Evolutionary conservation across 2,888 invertebrate genomes (phyloP).

Genomic region (Omphaloscelis lunosa): DNA sequence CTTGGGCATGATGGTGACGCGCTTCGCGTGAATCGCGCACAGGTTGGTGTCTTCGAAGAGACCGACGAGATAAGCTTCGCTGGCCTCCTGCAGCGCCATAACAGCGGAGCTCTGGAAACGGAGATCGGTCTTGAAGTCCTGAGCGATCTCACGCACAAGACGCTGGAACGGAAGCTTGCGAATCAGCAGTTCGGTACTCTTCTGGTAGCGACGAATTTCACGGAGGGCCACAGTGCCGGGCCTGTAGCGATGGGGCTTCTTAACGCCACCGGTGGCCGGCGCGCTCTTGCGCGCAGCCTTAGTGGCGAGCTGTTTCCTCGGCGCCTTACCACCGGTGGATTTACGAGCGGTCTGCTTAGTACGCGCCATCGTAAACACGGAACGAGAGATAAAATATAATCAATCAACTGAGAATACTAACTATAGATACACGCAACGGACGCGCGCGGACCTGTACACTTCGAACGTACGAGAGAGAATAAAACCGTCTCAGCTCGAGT

Average conservation of each 20-base stretch:
- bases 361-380: slow-evolving; percentile 25
- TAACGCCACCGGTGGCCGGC: slow-evolving; percentile 96
- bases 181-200: slow-evolving; percentile 96
- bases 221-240: slow-evolving; percentile 97
- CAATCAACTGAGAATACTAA: background rate
- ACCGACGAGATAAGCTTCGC: slow-evolving; percentile 97
- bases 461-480: slow-evolving; percentile 31
- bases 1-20: slow-evolving; percentile 99
- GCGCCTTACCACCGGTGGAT: slow-evolving; percentile 97
- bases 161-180: slow-evolving; percentile 97
- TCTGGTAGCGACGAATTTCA: slow-evolving; percentile 97
- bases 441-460: slow-evolving; percentile 2
- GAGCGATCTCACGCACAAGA: slow-evolving; percentile 97
- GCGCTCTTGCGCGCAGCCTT: slow-evolving; percentile 95
- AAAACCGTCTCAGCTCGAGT: too few relatives aligned
- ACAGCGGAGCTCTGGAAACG: slow-evolving; percentile 91
- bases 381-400: background rate
- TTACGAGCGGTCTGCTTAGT: slow-evolving; percentile 95
- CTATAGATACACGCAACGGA: background rate
- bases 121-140: slow-evolving; percentile 96
- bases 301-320: slow-evolving; percentile 96
- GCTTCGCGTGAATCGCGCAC: slow-evolving; percentile 99
- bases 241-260: slow-evolving; percentile 95
- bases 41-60: slow-evolving; percentile 99
- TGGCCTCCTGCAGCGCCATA: slow-evolving; percentile 95